phyloP scores from a whole-genome alignment of 2,888 invertebrate species.

The Pecten maximus region DNA sequence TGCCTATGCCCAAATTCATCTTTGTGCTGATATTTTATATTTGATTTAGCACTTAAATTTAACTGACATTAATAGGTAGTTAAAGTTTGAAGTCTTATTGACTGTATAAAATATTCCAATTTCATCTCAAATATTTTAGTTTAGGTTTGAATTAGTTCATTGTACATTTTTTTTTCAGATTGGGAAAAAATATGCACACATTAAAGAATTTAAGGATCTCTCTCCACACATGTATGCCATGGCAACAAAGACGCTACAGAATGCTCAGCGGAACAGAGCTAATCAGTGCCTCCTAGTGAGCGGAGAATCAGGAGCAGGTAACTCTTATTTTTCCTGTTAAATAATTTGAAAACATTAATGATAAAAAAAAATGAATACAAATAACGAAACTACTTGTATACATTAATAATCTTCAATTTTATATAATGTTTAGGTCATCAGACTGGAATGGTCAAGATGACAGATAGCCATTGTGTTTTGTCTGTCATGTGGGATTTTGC shows the following conservation, averaged over 20 bases:
- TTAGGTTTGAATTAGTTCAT: too few species aligned
- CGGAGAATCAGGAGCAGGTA: slow-evolving; percentile 79
- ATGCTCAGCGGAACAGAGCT: slow-evolving; percentile 64
- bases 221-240: slow-evolving; percentile 77
- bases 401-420: too few species aligned
- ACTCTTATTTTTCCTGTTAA: slow-evolving; percentile 44
- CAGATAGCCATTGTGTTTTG: too few species aligned
- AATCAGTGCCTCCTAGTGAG: slow-evolving; percentile 75
- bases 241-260: slow-evolving; percentile 73
- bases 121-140: background rate
- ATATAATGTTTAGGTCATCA: too few species aligned
- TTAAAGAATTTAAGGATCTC: slow-evolving; percentile 63
- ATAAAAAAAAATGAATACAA: too few species aligned
- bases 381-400: too few species aligned
- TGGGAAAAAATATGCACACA: slow-evolving; percentile 68
- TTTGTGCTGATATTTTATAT: too few species aligned
- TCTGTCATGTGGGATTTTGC: too few species aligned
- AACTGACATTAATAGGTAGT: background rate
- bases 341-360: too few species aligned
- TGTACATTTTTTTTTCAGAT: slow-evolving; percentile 64
- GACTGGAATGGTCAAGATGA: too few species aligned
- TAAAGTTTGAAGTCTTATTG: background rate
- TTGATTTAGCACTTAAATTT: too few species aligned
- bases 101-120: background rate
- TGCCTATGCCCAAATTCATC: too few species aligned